Base-by-base conservation (phyloP, 2,113 vertebrate species). In the Tetraodon nigroviridis region DNA sequence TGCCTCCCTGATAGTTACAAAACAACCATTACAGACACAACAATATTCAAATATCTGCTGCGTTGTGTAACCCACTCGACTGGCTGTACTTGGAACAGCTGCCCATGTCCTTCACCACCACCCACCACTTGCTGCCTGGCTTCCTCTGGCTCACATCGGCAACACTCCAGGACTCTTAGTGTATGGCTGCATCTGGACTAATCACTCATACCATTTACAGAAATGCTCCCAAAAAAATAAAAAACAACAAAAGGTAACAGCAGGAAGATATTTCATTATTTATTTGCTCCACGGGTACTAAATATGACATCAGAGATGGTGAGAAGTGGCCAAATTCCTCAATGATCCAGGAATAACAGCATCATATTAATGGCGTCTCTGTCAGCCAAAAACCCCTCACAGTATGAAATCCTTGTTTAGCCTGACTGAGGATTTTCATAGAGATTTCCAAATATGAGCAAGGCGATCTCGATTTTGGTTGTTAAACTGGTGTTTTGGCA, bases 401-500 rank as follows among this genome's bases (percentile, higher is more conserved):
- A 17, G 15, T 67, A 37, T 56, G 61, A 71, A 53, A 69, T 60
- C 27, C 58, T 56, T 65, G 56, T 74, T 74, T 68, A 48, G 63
- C 68, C 71, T 51, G 44, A 65, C 37, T 61, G 45, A 14, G 55
- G 71, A 62, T 61, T 55, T 79, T 69, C 13, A 6, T 40, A 55
- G 58, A 66, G 58, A 57, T 69, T 63, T 68, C 64, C 22, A 58
- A 67, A 74, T 56, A 59, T 49, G 63, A 53, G 55, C 61, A 15
- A 18, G 0, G 45, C 59, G 73, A 70, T 62, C 54, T 58, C 51
- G 73, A 75, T 81, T 58, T 73, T 68, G 40, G 56, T 64, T 82
- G 55, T 54, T 65, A 6, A 51, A 78, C 52, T 79, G 8, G 40
- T 57, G 61, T 73, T 69, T 68, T 81, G 72, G 65, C 57, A 70